These are phyloP conservation scores for Nephrotoma flavescens DNA, from an alignment of 2,888 invertebrate genomes.

Conservation along the genomic window DNA sequence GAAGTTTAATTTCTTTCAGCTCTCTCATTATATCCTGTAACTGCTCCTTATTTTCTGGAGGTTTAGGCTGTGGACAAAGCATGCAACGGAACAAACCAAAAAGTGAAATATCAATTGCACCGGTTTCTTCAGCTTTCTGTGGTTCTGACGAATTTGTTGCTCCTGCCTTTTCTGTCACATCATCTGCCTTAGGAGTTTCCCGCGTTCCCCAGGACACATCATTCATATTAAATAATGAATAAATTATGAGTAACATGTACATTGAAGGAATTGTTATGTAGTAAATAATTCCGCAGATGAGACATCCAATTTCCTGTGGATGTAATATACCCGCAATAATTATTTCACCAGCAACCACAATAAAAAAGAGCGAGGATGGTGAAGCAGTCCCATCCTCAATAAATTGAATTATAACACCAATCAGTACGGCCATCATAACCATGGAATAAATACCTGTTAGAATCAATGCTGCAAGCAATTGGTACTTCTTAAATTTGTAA, in stretches of 20 bases:
- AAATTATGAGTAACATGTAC: constrained; percentile 84
- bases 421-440: constrained; percentile 75
- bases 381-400: constrained; percentile 63
- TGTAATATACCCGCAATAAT: constrained; percentile 55
- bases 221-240: constrained; percentile 84
- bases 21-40: constrained; percentile 31
- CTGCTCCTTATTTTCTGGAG: constrained; percentile 30
- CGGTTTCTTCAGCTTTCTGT: constrained; percentile 27
- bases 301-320: constrained; percentile 61
- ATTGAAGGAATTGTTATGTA: constrained; percentile 87
- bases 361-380: constrained; percentile 71
- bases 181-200: constrained; percentile 37
- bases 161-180: not conserved
- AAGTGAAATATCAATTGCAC: constrained; percentile 36
- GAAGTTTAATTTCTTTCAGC: constrained; percentile 30
- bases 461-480: constrained; percentile 57
- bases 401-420: constrained; percentile 66
- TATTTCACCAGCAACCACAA: constrained; percentile 52
- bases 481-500: constrained; percentile 44
- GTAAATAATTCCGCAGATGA: constrained; percentile 68
- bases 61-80: constrained; percentile 34
- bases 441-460: constrained; percentile 67
- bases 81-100: constrained; percentile 39
- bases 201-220: constrained; percentile 91
- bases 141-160: constrained; percentile 7